These are phyloP conservation scores for Hemistola chrysoprasaria DNA, from an alignment of 2,888 invertebrate genomes.

Conservation along the genomic window DNA sequence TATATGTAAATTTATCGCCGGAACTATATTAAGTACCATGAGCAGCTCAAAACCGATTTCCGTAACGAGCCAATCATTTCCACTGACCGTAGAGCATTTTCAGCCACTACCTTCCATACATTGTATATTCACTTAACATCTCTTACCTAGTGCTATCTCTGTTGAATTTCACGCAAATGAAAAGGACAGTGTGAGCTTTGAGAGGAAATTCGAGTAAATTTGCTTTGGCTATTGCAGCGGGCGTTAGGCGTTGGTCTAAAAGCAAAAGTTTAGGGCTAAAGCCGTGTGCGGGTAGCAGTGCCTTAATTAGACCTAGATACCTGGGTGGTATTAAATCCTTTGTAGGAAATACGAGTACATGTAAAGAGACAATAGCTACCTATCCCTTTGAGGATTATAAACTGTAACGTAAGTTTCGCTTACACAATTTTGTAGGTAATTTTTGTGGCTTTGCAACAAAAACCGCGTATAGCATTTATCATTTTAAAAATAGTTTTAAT, in stretches of 20 bases:
- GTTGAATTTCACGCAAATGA: slow-evolving; percentile 3
- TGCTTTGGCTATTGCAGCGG: slow-evolving; percentile 25
- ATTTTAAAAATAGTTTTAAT: too few species aligned
- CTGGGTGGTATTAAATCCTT: slow-evolving; percentile 6
- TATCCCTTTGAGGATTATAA: too few species aligned
- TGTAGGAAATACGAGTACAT: background rate
- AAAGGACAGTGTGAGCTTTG: slow-evolving; percentile 22
- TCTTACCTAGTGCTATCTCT: background rate
- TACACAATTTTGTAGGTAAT: too few species aligned
- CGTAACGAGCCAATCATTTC: slow-evolving; percentile 43
- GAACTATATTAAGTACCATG: too few species aligned
- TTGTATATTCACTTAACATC: background rate
- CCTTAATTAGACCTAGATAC: slow-evolving; percentile 41
- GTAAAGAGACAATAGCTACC: too few species aligned
- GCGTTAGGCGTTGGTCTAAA: slow-evolving; percentile 33
- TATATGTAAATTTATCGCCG: too few species aligned
- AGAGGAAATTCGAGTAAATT: slow-evolving; percentile 35
- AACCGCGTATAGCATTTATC: too few species aligned
- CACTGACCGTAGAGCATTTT: slow-evolving; percentile 34
- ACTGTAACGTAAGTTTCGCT: too few species aligned
- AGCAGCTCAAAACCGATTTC: slow-evolving; percentile 34
- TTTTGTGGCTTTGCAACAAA: too few species aligned
- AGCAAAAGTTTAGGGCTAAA: slow-evolving; percentile 44
- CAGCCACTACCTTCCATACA: slow-evolving; percentile 15
- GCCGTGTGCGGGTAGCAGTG: slow-evolving; percentile 39